Percentiles rank a stretch among this genome's conserved stretches.
These are phyloP conservation scores for Fragum sueziense DNA, from an alignment of 2,888 invertebrate species.

Conservation along the genomic window DNA sequence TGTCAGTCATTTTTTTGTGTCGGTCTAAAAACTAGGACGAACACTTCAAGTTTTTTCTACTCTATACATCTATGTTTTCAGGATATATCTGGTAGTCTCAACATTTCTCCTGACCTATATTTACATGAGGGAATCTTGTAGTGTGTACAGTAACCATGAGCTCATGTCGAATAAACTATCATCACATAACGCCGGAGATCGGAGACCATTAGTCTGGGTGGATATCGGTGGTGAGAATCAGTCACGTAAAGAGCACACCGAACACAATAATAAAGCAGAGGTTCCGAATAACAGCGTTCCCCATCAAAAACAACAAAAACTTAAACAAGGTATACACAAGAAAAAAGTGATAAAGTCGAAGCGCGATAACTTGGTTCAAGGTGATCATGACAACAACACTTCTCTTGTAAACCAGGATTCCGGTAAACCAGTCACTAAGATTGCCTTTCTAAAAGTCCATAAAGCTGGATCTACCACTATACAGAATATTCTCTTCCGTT, in stretches of 20 bases:
- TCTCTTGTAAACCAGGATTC: not conserved
- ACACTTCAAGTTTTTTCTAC: too few species aligned
- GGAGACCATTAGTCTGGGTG: not conserved
- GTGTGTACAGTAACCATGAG: not conserved
- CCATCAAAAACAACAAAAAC: not conserved
- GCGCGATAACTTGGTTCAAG: too few species aligned
- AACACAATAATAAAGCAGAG: not conserved
- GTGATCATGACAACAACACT: too few species aligned
- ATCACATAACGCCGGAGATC: not conserved
- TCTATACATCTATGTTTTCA: not conserved
- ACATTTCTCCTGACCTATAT: not conserved
- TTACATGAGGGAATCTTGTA: not conserved
- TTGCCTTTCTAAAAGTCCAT: conserved; percentile 63
- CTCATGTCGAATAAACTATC: not conserved
- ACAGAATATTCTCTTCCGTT: conserved; percentile 59
- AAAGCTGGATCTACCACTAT: conserved; percentile 60
- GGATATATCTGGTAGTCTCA: not conserved
- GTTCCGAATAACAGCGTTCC: not conserved
- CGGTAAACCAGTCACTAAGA: conserved; percentile 22
- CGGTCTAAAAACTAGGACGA: too few species aligned
- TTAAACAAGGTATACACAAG: not conserved
- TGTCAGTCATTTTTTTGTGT: too few species aligned
- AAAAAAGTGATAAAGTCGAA: not conserved
- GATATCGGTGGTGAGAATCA: too few species aligned
- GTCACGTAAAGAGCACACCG: too few species aligned